phyloP scores from a whole-genome alignment of 2,113 vertebrate species.

The Cephalopterus ornatus region DNA sequence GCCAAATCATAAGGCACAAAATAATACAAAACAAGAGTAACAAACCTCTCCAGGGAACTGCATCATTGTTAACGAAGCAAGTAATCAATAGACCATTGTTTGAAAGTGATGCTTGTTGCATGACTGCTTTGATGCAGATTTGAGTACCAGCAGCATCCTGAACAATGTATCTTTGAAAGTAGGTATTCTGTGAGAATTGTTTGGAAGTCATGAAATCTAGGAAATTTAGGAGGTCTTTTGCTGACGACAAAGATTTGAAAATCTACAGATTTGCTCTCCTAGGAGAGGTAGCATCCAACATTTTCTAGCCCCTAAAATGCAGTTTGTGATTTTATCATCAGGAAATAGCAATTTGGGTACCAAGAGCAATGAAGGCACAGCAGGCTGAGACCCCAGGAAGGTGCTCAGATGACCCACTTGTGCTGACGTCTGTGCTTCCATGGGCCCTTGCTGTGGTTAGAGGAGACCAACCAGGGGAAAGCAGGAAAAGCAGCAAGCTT shows the following conservation, averaged over 20 bases:
- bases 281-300: not conserved
- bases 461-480: not conserved
- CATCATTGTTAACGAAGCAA: slow-evolving; percentile 28
- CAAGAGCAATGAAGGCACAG: fast-evolving
- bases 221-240: not conserved
- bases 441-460: fast-evolving
- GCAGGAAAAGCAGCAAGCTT: not conserved
- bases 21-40: slow-evolving; percentile 21
- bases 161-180: not conserved
- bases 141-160: not conserved
- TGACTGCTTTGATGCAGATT: slow-evolving; percentile 10
- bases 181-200: not conserved
- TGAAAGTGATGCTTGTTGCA: not conserved
- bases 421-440: not conserved
- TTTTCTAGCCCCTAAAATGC: not conserved
- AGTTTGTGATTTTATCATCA: not conserved
- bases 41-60: slow-evolving; percentile 5
- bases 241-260: not conserved
- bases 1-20: slow-evolving; percentile 35
- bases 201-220: not conserved
- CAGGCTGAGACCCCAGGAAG: not conserved
- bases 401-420: fast-evolving
- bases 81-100: slow-evolving; percentile 43
- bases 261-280: not conserved
- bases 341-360: not conserved